Evolutionary conservation across 2,888 invertebrate genomes (phyloP), one percentile per base, ranked within the genome.

Genomic region (Phanerotoma sp.): DNA sequence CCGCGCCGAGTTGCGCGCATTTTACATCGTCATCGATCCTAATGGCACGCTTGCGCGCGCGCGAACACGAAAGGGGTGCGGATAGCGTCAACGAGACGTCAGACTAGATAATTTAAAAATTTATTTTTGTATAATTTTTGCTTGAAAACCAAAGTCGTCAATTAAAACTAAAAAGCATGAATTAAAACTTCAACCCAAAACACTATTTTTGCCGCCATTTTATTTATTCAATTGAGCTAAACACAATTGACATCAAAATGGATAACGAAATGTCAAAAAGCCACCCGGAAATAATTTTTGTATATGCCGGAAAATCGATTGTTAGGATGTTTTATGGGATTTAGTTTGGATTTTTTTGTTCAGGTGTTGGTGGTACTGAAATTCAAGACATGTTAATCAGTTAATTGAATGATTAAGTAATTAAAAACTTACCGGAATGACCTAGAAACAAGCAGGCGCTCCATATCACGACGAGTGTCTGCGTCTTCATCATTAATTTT

Each of bases 1-100:
- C 32, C 45, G 30, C 45, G 30, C 45, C 45, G 21, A 41, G 53
- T 33, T 33, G 50, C 42, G 61, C 60, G 62, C 56, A 62, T 53
- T 58, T 42, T 33, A 49, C 58, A 47, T 57, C 55, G 47, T 60
- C 64, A 66, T 67, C 60, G 64, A 67, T 67, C 58, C 59, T 18
- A 28, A 44, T 41, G 45, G 57, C 57, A n/a, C n/a, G n/a, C n/a
- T n/a, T n/a, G 63, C 61, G 54, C 56, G 62, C 60, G 58, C 51
- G 37, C 32, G 3, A 25, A 25, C 32, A 15, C 3, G n/a, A 20
- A 33, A 38, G 21, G 21, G 42, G 35, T 41, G 33, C 11, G 22
- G 30, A 41, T 30, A 42, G 13, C 28, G 40, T 42, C 41, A 40
- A 49, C 38, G 49, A 25, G 45, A 32, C 11, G 21, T 20, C 33